Conservation (phyloP, 2,797 vertebrate species). For the Morus bassanus region DNA sequence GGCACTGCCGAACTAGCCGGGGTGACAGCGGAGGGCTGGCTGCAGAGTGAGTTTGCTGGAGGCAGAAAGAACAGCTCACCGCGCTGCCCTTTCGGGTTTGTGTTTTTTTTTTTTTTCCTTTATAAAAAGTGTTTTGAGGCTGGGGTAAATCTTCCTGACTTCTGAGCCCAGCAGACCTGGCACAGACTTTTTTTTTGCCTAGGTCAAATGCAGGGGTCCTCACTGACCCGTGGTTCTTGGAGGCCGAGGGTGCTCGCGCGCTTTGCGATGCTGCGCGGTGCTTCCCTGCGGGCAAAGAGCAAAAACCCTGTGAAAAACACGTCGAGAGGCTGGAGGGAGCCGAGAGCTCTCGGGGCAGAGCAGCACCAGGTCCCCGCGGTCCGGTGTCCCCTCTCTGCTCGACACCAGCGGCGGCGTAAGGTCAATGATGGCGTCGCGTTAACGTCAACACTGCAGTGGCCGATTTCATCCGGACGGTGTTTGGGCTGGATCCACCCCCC, state of each 20-base stretch:
- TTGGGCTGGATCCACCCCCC: not conserved
- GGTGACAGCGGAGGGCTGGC: not conserved
- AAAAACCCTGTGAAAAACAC: not conserved
- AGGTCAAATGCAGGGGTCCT: too few relatives aligned
- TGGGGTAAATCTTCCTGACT: not conserved
- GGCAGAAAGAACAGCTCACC: not conserved
- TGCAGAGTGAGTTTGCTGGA: not conserved
- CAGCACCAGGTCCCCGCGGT: accelerated
- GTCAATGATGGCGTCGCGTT: accelerated
- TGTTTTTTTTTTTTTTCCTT: not conserved
- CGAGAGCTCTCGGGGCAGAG: not conserved
- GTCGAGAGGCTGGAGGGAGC: not conserved
- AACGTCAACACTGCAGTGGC: not conserved
- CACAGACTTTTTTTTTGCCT: not conserved
- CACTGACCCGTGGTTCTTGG: accelerated
- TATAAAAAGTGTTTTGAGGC: not conserved
- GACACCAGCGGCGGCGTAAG: accelerated
- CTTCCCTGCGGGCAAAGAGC: not conserved
- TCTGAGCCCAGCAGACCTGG: not conserved
- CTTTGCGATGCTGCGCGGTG: accelerated
- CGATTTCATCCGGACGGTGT: accelerated
- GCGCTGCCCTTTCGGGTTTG: too few relatives aligned
- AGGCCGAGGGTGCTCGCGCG: accelerated
- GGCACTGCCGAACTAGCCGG: not conserved
- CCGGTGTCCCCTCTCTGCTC: not conserved